Evolutionary conservation across 2,797 vertebrate genomes (phyloP), one percentile per base, ranked within the genome.

Genomic region (Xiphorhynchus erythropygius): DNA sequence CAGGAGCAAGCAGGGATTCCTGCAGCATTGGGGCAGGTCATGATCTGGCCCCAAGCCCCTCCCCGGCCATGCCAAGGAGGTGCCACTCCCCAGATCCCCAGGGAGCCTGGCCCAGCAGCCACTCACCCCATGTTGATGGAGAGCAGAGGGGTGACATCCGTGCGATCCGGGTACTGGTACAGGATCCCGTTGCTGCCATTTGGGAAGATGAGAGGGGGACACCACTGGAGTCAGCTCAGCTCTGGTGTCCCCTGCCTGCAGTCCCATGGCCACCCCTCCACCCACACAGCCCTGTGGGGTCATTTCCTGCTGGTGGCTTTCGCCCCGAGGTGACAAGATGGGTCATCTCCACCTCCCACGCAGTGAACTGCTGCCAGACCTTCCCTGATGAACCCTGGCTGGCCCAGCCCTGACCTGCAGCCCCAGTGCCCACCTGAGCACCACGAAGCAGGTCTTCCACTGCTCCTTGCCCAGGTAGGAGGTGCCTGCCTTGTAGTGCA

Each of bases 91-190:
- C 42, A 44, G 16, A 47, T 46, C 25, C 53, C 68, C 5, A 0
- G 4, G 0, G 0, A 59, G 18, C 3, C 24, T 5, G 21, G 42
- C 55, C 71, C 4, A 13, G n/a, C 56, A 24, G 73, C 33, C 19
- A 16, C 98, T 98, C 96, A 99, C 99, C 99, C 99, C 99, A 99
- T 99, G 87, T 99, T 99, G 97, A 99, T 98, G 0, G 99, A 99
- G 95, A 99, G 97, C 95, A 99, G 91, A 23, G 99, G 99, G 4
- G 98, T 98, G 80, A 98, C 98, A 0, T 99, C 99, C 0, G 98
- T 99, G 96, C 98, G 98, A 91, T 99, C 99, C 0, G 99, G 98
- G 69, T 99, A 99, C 97, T 99, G 98, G 97, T 99, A 99, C 69
- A 99, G 97, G 97, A 99, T 98, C 49, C 99, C 99, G 0, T 98